These are phyloP conservation scores for Amphilophus citrinellus DNA, from an alignment of 2,113 vertebrate genomes.

Conservation along the genomic window DNA sequence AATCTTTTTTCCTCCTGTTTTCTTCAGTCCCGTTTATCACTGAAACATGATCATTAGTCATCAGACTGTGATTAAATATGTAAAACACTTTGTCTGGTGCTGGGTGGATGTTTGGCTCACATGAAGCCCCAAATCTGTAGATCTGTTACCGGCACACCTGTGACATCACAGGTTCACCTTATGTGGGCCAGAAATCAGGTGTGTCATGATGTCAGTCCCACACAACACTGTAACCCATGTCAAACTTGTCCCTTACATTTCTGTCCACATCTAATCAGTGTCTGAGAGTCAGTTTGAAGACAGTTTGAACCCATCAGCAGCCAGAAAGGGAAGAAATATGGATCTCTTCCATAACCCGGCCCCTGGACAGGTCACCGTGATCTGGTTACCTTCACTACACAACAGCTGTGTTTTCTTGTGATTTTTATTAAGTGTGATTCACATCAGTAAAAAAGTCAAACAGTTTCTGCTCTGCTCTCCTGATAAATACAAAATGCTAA, in stretches of 20 bases:
- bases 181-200: no score
- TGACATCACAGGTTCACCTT: not conserved
- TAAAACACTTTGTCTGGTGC: not conserved
- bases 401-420: no score
- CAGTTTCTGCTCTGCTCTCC: not conserved
- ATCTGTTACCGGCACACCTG: not conserved
- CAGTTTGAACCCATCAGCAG: not conserved
- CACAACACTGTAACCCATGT: no score
- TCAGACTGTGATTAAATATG: not conserved
- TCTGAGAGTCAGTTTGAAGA: not conserved
- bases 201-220: no score
- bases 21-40: not conserved
- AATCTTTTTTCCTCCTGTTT: not conserved
- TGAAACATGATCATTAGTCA: not conserved
- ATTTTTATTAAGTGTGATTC: no score
- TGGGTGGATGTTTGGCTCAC: not conserved
- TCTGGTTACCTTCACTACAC: no score
- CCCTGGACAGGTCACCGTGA: no score
- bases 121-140: no score
- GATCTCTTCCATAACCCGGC: no score
- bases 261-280: not conserved
- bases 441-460: no score
- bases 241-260: not conserved
- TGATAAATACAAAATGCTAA: not conserved
- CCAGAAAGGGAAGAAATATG: not conserved